Conservation (phyloP, 1,140 invertebrate species). For the Theocolax elegans region DNA sequence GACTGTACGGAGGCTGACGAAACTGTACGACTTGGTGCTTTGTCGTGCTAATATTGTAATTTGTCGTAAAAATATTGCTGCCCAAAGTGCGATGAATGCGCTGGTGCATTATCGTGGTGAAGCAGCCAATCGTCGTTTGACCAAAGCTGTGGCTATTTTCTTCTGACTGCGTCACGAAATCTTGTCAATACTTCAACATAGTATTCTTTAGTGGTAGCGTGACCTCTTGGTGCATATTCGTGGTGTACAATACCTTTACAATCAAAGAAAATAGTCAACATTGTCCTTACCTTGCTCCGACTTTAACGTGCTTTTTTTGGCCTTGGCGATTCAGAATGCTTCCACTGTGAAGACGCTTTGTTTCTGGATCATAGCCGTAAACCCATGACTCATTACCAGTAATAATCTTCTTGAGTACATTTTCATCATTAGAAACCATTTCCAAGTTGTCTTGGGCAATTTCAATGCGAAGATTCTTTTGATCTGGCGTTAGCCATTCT, state of each 20-base stretch:
- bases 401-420: slow-evolving; percentile 56
- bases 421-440: slow-evolving; percentile 64
- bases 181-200: slow-evolving; percentile 16
- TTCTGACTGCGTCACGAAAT: slow-evolving; percentile 28
- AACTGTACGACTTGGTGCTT: slow-evolving; percentile 46
- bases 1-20: slow-evolving; percentile 51
- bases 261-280: slow-evolving; percentile 5
- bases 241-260: not conserved
- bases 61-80: slow-evolving; percentile 46
- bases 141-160: slow-evolving; percentile 42
- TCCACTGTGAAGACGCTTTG: not conserved
- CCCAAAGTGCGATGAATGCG: slow-evolving; percentile 44
- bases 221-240: slow-evolving; percentile 20
- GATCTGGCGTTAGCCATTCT: slow-evolving; percentile 52
- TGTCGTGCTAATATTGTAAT: no score
- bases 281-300: not conserved
- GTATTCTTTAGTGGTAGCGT: slow-evolving; percentile 28
- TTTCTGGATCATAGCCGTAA: slow-evolving; percentile 48
- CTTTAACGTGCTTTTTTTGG: slow-evolving; percentile 3
- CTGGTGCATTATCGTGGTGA: slow-evolving; percentile 56
- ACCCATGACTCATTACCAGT: slow-evolving; percentile 50
- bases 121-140: slow-evolving; percentile 45
- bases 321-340: not conserved
- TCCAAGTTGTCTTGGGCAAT: slow-evolving; percentile 54
- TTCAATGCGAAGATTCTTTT: slow-evolving; percentile 48